phyloP scores from a whole-genome alignment of 2,113 vertebrate species.

The Natator depressus region DNA sequence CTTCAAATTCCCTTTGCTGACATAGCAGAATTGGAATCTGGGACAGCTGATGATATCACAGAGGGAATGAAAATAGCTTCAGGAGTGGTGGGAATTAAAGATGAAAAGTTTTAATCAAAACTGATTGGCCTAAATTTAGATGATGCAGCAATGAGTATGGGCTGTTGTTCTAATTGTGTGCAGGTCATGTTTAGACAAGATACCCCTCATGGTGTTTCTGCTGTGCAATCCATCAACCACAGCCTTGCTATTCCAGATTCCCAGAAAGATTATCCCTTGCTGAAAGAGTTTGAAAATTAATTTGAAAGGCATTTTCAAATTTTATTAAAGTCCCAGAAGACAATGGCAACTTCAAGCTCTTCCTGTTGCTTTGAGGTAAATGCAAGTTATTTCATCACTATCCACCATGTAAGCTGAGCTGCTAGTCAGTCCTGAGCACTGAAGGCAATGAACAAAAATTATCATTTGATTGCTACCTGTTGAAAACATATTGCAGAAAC shows the following conservation, averaged over 20 bases:
- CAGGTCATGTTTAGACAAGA: background rate
- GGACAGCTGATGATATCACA: background rate
- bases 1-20: background rate
- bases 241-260: background rate
- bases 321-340: background rate
- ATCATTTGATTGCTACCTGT: background rate
- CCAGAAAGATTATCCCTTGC: background rate
- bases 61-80: background rate
- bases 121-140: background rate
- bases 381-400: background rate
- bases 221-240: background rate
- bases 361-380: background rate
- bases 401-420: background rate
- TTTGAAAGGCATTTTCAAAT: background rate
- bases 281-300: background rate
- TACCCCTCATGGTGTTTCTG: background rate
- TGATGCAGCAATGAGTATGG: background rate
- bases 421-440: background rate
- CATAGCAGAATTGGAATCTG: background rate
- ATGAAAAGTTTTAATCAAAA: background rate
- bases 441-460: background rate
- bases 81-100: background rate
- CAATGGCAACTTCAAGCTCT: slow-evolving; percentile 1
- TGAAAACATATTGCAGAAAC: background rate
- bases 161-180: background rate